A percentile compares a stretch with the other conserved stretches of the same genome.
Conservation (phyloP, 2,888 invertebrate genomes). For the Axea sp. region DNA sequence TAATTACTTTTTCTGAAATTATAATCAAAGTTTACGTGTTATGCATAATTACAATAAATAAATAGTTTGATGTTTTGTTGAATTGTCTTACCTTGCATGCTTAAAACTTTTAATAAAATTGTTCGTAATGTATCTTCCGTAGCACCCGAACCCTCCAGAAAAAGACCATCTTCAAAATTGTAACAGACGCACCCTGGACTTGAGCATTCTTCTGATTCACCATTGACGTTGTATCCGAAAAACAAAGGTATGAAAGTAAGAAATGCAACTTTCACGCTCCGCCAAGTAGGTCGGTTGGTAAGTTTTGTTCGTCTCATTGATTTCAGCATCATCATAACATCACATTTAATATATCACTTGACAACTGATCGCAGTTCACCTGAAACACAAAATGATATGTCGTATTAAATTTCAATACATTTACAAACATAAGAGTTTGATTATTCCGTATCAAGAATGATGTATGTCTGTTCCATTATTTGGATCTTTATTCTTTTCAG, state of each 20-base stretch:
- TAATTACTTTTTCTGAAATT: slow-evolving; percentile 76
- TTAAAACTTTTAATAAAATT: slow-evolving; percentile 85
- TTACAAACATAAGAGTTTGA: too few species aligned
- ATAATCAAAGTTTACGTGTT: too few species aligned
- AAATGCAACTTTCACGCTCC: slow-evolving; percentile 64
- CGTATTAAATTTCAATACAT: too few species aligned
- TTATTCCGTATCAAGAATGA: slow-evolving; percentile 11
- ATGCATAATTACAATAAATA: too few species aligned
- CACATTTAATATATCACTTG: slow-evolving; percentile 63
- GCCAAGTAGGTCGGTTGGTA: slow-evolving; percentile 58
- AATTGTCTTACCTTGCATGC: slow-evolving; percentile 73
- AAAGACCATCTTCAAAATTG: slow-evolving; percentile 93
- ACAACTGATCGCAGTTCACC: slow-evolving; percentile 38
- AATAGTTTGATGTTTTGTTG: too few species aligned
- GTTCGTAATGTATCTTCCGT: slow-evolving; percentile 87
- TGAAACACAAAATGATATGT: slow-evolving; percentile 62
- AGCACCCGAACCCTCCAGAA: slow-evolving; percentile 92
- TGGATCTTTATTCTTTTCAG: slow-evolving; percentile 2
- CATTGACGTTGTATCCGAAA: slow-evolving; percentile 56
- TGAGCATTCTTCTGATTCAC: slow-evolving; percentile 73
- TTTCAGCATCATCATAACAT: slow-evolving; percentile 71
- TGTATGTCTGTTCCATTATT: slow-evolving; percentile 9
- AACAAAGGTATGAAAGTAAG: slow-evolving; percentile 65
- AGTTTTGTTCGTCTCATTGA: slow-evolving; percentile 63
- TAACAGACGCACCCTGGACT: slow-evolving; percentile 92